These are phyloP conservation scores for Sapajus apella DNA, from an alignment of 2,113 vertebrate genomes.

Conservation along the genomic window DNA sequence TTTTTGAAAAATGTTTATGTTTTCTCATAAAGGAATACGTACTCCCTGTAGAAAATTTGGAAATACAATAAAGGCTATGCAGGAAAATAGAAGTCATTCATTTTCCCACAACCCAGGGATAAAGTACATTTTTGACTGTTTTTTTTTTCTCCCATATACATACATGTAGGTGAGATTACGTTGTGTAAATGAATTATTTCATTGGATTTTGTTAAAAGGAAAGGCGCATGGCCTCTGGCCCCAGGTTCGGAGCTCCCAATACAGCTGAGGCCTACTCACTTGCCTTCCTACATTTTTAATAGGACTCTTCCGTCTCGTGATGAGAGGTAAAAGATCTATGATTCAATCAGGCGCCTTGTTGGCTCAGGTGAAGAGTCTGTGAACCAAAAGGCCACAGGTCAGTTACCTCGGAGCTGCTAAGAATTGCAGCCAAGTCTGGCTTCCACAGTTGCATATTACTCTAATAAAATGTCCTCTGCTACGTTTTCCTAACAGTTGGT, in stretches of 20 bases:
- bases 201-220: not conserved
- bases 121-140: not conserved
- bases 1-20: conserved; percentile 33
- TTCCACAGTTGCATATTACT: not conserved
- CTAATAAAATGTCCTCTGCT: not conserved
- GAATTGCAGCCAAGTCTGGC: not conserved
- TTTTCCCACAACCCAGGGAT: not conserved
- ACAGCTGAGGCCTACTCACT: not conserved
- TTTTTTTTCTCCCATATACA: too few relatives aligned
- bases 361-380: not conserved
- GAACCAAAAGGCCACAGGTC: not conserved
- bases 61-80: not conserved
- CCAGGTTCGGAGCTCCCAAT: not conserved
- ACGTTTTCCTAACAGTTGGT: conserved; percentile 7
- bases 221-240: not conserved
- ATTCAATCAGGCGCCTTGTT: not conserved
- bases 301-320: not conserved
- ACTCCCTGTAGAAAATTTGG: not conserved
- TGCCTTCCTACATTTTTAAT: conserved; percentile 7
- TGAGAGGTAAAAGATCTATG: not conserved
- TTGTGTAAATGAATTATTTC: not conserved
- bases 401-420: not conserved
- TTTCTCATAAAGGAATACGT: conserved; percentile 32
- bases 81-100: not conserved
- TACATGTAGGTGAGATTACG: not conserved